Base-by-base conservation (phyloP, 2,888 invertebrate genomes). In the Electrophaes corylata region DNA sequence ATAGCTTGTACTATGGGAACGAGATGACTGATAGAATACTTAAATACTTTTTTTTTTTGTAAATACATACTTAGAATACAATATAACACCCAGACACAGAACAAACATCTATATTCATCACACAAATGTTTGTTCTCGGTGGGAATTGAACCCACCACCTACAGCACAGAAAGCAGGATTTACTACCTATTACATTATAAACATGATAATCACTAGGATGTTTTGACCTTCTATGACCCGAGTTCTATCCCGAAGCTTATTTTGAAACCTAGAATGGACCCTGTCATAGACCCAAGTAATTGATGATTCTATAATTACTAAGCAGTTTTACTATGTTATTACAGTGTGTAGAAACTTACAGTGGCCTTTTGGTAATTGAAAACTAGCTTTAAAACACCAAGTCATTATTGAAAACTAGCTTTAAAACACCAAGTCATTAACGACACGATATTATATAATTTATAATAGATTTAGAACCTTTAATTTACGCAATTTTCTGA, bases 361-460 rank as follows among this genome's bases (percentile, higher is more conserved):
- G 12, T 58, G 66, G 23, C 71, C 72, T 59, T 69, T 70, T 12
- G 71, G 73, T 39, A 74, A 40, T 23, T 60, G 60, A 18, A 72
- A 45, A 39, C 54, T 64, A 29, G 61, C 39, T 57, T 56, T 62
- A 19, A 71, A 74, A 54, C 67, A 69, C 70, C 69, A 72, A 54
- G 61, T 60, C 69, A 72, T 58, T n/a, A 10, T 31, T 53, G 12
- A 35, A 60, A 45, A 39, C 54, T 64, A 29, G 61, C 39, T 57
- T 56, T 62, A 19, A 71, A 74, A 54, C 67, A 69, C 70, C 69
- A 72, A 54, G 61, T 60, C 69, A 72, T 58, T n/a, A 10, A 35
- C 57, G 31, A 52, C 16, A 35, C 11, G 35, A 10, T 20, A 8
- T 10, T 3, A 12, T 19, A 1, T 4, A 19, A 29, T 2, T 8